These are phyloP conservation scores for Nephotettix cincticeps DNA, from an alignment of 1,140 invertebrate genomes.

Conservation along the genomic window DNA sequence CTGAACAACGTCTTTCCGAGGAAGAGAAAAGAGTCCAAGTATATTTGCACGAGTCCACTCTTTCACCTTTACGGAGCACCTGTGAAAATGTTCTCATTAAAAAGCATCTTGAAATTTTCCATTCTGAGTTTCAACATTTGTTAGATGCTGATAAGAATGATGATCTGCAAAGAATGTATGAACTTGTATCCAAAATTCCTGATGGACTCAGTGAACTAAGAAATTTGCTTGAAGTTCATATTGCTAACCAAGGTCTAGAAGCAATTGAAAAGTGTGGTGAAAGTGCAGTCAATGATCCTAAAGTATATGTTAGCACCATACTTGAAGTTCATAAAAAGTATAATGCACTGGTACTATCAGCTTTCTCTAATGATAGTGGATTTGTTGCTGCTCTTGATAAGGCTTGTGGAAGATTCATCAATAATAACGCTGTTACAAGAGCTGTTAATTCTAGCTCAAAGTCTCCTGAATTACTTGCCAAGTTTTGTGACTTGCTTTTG, in stretches of 20 bases:
- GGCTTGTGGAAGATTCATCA: conserved; percentile 97
- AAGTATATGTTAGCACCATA: conserved; percentile 96
- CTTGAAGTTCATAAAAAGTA: conserved; percentile 98
- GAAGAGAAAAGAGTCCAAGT: conserved; percentile 91
- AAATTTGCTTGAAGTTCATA: conserved; percentile 88
- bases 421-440: conserved; percentile 92
- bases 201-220: conserved; percentile 90
- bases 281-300: conserved; percentile 84
- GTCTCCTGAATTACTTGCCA: conserved; percentile 94
- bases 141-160: conserved; percentile 93
- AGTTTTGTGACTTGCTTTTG: conserved; percentile 96
- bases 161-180: conserved; percentile 95
- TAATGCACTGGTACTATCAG: conserved; percentile 86
- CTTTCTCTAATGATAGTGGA: conserved; percentile 96
- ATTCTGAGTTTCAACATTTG: conserved; percentile 95
- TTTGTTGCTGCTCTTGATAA: conserved; percentile 97
- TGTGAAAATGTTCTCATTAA: conserved; percentile 97
- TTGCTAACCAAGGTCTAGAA: conserved; percentile 86
- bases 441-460: conserved; percentile 86
- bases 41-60: conserved; percentile 94
- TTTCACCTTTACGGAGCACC: conserved; percentile 77
- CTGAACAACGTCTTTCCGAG: conserved; percentile 87
- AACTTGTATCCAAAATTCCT: conserved; percentile 87
- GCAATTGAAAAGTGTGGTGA: conserved; percentile 92
- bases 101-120: conserved; percentile 95